phyloP scores from a whole-genome alignment of 1,140 invertebrate species.

The Saccostrea cuccullata region DNA sequence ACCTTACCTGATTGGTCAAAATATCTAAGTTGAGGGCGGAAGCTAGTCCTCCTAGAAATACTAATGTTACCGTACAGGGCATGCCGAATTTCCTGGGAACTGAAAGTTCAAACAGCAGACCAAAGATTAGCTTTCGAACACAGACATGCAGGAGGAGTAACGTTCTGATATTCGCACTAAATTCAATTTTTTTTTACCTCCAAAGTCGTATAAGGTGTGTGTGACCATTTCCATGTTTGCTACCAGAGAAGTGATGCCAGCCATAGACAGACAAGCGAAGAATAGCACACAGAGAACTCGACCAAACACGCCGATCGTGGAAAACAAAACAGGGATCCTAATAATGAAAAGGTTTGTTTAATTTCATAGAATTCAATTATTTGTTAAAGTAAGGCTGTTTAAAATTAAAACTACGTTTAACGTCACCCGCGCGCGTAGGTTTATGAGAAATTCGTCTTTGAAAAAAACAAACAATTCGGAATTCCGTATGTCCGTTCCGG shows the following conservation, averaged over 20 bases:
- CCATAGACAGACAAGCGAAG: conserved; percentile 71
- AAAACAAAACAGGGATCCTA: conserved; percentile 74
- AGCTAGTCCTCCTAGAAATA: conserved; percentile 65
- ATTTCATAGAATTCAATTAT: no score
- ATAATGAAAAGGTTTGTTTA: neutral
- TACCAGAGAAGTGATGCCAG: conserved; percentile 71
- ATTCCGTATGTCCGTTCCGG: no score
- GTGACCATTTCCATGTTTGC: conserved; percentile 68
- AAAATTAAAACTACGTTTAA: no score
- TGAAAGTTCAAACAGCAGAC: neutral
- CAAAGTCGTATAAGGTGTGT: conserved; percentile 70
- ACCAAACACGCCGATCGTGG: conserved; percentile 66
- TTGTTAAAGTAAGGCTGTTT: no score
- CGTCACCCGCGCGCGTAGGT: no score
- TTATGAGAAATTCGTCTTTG: no score
- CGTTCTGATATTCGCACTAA: neutral
- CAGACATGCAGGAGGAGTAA: neutral
- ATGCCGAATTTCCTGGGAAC: conserved; percentile 61
- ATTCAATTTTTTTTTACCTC: conserved; percentile 57
- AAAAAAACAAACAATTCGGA: no score
- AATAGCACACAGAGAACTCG: conserved; percentile 66
- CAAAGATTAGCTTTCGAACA: neutral
- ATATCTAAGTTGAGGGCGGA: conserved; percentile 69
- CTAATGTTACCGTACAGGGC: conserved; percentile 59
- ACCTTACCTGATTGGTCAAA: conserved; percentile 69